These are phyloP conservation scores for Drosophila meridionalis DNA, from an alignment of 2,888 invertebrate species.

Conservation along the genomic window DNA sequence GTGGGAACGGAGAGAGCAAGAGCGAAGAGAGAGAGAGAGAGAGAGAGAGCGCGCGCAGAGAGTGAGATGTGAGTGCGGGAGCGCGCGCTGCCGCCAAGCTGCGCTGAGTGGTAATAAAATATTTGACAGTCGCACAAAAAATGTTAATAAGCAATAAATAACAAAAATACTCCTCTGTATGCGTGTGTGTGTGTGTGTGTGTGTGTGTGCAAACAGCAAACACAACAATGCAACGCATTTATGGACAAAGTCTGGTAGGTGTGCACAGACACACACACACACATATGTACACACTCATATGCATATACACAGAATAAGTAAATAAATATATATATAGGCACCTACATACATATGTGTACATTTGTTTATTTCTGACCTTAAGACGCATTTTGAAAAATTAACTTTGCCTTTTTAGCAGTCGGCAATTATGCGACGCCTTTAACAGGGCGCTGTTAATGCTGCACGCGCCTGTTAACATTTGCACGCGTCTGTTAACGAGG, in stretches of 20 bases:
- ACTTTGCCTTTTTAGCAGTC: conserved; percentile 13
- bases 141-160: conserved; percentile 77
- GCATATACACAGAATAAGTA: neutral
- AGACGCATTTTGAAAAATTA: conserved; percentile 55
- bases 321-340: conserved; percentile 1
- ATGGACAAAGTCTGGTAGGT: conserved; percentile 62
- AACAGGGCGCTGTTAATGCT: conserved; percentile 26
- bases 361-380: conserved; percentile 26
- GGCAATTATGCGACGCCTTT: conserved; percentile 11
- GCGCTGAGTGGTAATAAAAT: conserved; percentile 45
- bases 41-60: conserved; percentile 12
- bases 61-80: neutral
- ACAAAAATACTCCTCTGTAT: conserved; percentile 47
- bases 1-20: neutral
- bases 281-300: neutral
- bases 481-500: conserved; percentile 31
- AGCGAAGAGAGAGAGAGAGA: conserved; percentile 9
- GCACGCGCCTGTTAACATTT: conserved; percentile 20
- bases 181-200: conserved; percentile 36
- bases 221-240: conserved; percentile 62
- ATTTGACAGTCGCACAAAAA: conserved; percentile 53
- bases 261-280: conserved; percentile 23
- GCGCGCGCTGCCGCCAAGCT: conserved; percentile 14
- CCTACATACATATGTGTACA: too few relatives aligned
- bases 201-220: conserved; percentile 52